Evolutionary conservation across 2,797 vertebrate species (phyloP), one percentile per base, ranked within the genome.

Genomic region (Neopelma chrysocephalum): DNA sequence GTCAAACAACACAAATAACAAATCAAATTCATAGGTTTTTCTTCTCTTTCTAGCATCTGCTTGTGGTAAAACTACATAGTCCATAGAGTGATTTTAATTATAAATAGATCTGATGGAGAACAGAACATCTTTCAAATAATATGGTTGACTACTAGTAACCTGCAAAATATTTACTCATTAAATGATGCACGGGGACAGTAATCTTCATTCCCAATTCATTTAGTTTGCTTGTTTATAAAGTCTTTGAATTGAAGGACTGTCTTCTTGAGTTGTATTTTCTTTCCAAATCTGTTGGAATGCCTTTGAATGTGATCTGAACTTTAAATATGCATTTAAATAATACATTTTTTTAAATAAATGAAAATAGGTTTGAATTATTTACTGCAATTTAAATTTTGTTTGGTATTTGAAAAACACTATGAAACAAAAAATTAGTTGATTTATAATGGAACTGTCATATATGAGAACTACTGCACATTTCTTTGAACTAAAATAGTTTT

Each of bases 41-140:
- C 27, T 76, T 96, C 92, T 80, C 64, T 38, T 89, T 88, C 57
- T 70, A 95, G 38, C 61, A 97, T 96, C 91, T 97, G 94, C 83
- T 96, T 89, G 83, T 17, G 6, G 34, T 82, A 93, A 95, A 87
- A 76, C 32, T 73, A 40, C 96, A 87, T 95, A 94, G 93, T 96
- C 96, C 88, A 96, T 1, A 72, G 97, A 97, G 94, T 96, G 96
- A 98, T 98, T 98, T 98, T 96, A 98, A 97, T 86, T 97, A 96
- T 97, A 98, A 98, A 98, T 97, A 98, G 87, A 96, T 96, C 93
- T 97, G 97, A 98, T 95, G 83, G 94, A 97, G 98, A 98, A 96
- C 93, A 98, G 96, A 98, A 92, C 58, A 81, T 80, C 18, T 81
- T 93, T 31, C 65, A 84, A 87, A 78, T 77, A 90, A 92, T 84